phyloP scores from a whole-genome alignment of 1,140 invertebrate species.

The Drosophila trapezifrons region DNA sequence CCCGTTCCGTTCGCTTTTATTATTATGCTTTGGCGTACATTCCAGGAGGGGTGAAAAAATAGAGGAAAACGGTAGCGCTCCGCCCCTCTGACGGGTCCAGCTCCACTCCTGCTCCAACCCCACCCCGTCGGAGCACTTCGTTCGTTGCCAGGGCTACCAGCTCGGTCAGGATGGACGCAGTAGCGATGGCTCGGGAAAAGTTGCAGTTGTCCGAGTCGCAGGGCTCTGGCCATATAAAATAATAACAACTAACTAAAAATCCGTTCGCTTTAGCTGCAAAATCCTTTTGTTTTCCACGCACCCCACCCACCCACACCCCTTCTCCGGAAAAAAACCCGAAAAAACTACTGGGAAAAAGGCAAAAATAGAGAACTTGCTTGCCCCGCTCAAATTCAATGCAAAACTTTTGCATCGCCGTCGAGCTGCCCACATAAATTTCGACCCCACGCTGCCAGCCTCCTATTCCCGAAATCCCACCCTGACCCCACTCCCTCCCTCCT shows the following conservation, averaged over 20 bases:
- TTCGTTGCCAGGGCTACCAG: conserved; percentile 58
- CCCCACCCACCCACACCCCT: neutral
- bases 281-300: conserved; percentile 74
- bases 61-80: conserved; percentile 53
- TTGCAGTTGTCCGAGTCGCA: conserved; percentile 71
- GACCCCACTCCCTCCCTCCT: neutral
- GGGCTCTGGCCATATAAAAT: conserved; percentile 74
- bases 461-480: conserved; percentile 1
- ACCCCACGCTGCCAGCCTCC: conserved; percentile 3
- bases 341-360: conserved; percentile 70
- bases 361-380: conserved; percentile 70
- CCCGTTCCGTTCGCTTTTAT: conserved; percentile 72
- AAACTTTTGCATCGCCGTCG: conserved; percentile 76
- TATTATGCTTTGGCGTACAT: conserved; percentile 81
- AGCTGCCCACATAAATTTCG: conserved; percentile 76
- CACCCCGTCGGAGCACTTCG: conserved; percentile 1
- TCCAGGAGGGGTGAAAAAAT: conserved; percentile 61
- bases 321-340: conserved; percentile 18
- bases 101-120: conserved; percentile 1
- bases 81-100: conserved; percentile 27
- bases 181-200: conserved; percentile 61
- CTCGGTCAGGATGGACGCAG: conserved; percentile 37
- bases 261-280: conserved; percentile 80
- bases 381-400: conserved; percentile 80
- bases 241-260: conserved; percentile 83